Evolutionary conservation across 2,888 invertebrate genomes (phyloP).

Genomic region (Thera obeliscata): DNA sequence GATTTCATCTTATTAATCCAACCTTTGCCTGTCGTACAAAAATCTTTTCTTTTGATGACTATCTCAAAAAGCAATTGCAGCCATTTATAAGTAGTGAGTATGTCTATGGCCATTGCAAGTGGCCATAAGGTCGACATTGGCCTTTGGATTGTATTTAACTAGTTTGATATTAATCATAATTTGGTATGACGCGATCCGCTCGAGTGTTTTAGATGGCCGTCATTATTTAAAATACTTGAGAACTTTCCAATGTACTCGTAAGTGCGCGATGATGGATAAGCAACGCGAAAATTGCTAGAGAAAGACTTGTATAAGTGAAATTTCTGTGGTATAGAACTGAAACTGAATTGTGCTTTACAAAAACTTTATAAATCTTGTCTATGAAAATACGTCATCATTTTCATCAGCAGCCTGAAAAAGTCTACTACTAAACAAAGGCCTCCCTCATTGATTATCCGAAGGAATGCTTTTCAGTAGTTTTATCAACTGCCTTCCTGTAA

Average conservation of each 20-base stretch:
- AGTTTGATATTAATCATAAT: constrained; percentile 81
- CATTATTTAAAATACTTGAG: constrained; percentile 68
- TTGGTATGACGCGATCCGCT: constrained; percentile 72
- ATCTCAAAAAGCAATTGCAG: no score
- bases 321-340: constrained; percentile 4
- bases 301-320: constrained; percentile 22
- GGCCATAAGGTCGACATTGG: no score
- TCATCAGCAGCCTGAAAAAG: neutral
- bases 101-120: no score
- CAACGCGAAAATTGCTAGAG: constrained; percentile 56
- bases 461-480: no score
- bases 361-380: neutral
- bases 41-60: no score
- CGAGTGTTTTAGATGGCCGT: constrained; percentile 76
- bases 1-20: no score
- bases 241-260: constrained; percentile 46
- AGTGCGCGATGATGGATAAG: constrained; percentile 55
- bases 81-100: no score
- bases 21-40: no score
- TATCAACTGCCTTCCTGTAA: no score
- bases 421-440: neutral
- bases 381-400: no score
- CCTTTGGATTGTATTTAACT: constrained; percentile 49
- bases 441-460: no score
- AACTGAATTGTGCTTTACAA: neutral